Conservation (phyloP, 1,140 invertebrate species). For the Drosophila pallidifrons region DNA sequence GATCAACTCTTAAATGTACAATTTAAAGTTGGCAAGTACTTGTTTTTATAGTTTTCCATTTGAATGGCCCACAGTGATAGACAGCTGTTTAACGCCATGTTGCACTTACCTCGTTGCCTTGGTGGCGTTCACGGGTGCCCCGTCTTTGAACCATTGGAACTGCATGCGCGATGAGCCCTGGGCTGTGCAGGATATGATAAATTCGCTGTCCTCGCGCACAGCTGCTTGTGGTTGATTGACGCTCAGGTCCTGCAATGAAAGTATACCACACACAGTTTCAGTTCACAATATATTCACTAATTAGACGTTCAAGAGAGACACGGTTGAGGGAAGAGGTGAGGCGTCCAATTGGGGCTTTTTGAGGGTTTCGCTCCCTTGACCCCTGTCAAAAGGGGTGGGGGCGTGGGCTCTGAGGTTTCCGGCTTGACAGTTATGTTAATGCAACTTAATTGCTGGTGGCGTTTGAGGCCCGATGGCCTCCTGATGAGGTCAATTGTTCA, state of each 20-base stretch:
- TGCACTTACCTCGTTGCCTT: conserved; percentile 88
- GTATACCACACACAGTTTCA: conserved; percentile 23
- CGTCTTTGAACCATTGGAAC: conserved; percentile 93
- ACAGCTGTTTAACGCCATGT: conserved; percentile 15
- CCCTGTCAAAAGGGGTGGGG: conserved; percentile 12
- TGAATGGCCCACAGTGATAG: conserved; percentile 22
- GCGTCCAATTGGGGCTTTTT: conserved; percentile 1
- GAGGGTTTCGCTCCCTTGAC: conserved; percentile 17
- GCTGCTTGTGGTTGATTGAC: conserved; percentile 87
- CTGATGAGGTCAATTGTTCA: conserved; percentile 77
- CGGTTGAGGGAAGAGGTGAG: neutral
- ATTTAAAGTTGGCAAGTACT: neutral
- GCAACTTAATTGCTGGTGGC: conserved; percentile 64
- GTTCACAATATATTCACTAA: conserved; percentile 67
- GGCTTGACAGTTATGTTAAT: conserved; percentile 71
- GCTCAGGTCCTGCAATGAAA: conserved; percentile 86
- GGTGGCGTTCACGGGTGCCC: conserved; percentile 89
- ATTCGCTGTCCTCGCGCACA: conserved; percentile 90
- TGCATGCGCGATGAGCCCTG: conserved; percentile 90
- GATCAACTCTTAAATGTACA: neutral
- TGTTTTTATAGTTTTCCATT: conserved; percentile 17
- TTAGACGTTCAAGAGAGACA: conserved; percentile 43
- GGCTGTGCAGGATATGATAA: conserved; percentile 91
- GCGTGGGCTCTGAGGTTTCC: conserved; percentile 56
- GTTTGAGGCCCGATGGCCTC: neutral